A percentile compares a stretch with the other conserved stretches of the same genome.
phyloP scores from a whole-genome alignment of 2,888 invertebrate genomes.

The Emmelina monodactyla region DNA sequence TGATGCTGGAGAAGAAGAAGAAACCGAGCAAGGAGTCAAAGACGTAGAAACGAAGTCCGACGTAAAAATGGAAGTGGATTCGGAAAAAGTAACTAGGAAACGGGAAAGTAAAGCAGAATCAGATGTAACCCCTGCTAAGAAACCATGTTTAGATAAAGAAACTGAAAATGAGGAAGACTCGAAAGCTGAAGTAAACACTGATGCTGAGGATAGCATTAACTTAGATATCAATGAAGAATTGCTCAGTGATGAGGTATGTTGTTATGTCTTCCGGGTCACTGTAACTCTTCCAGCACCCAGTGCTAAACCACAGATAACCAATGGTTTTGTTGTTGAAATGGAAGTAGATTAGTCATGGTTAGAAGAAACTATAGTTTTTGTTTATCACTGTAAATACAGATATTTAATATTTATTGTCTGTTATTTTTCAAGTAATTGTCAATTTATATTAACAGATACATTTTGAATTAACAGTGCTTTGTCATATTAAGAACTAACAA shows the following conservation, averaged over 20 bases:
- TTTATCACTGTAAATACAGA: slow-evolving; percentile 1
- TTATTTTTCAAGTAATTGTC: slow-evolving; percentile 16
- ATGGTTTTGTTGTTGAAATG: slow-evolving; percentile 38
- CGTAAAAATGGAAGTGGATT: slow-evolving; percentile 40
- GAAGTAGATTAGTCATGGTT: slow-evolving; percentile 33
- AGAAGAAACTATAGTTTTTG: slow-evolving; percentile 13
- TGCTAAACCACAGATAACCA: slow-evolving; percentile 26
- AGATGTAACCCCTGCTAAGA: slow-evolving; percentile 40
- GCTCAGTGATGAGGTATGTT: slow-evolving; percentile 78
- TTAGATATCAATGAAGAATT: slow-evolving; percentile 83
- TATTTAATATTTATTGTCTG: slow-evolving; percentile 14
- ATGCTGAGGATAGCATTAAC: slow-evolving; percentile 82
- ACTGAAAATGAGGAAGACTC: slow-evolving; percentile 38
- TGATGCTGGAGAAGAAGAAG: slow-evolving; percentile 51
- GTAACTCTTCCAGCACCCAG: slow-evolving; percentile 27
- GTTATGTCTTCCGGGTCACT: slow-evolving; percentile 63
- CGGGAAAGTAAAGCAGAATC: slow-evolving; percentile 41
- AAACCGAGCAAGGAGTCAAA: slow-evolving; percentile 24
- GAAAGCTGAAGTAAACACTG: slow-evolving; percentile 65
- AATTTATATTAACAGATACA: slow-evolving; percentile 11
- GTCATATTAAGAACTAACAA: too few relatives aligned
- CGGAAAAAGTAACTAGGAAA: slow-evolving; percentile 36
- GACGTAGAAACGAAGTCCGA: slow-evolving; percentile 16
- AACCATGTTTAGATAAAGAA: slow-evolving; percentile 44
- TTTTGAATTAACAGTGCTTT: slow-evolving; percentile 4